phyloP scores from a whole-genome alignment of 2,888 invertebrate genomes.

The Pelosia muscerda region DNA sequence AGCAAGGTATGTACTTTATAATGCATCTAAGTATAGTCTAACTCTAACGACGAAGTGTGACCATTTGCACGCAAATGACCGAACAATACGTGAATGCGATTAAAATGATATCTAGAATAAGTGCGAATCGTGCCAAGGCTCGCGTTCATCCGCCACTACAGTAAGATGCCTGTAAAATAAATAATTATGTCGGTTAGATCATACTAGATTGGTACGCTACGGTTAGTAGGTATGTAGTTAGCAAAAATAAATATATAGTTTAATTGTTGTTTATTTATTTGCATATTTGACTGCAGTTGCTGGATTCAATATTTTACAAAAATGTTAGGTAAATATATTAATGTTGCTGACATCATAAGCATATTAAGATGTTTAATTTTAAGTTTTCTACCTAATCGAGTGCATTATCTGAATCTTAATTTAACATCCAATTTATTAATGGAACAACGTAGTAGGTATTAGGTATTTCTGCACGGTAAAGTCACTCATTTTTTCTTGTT shows the following conservation, averaged over 20 bases:
- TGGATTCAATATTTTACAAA: neutral
- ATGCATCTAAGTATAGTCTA: neutral
- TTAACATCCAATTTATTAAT: neutral
- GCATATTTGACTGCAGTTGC: neutral
- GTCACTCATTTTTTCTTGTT: no score
- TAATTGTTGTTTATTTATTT: neutral
- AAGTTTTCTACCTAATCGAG: no score
- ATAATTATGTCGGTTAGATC: slow-evolving; percentile 17
- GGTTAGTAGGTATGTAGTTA: neutral
- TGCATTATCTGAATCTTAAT: no score
- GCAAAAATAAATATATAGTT: neutral
- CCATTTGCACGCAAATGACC: slow-evolving; percentile 23
- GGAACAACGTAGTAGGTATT: neutral
- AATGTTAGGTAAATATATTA: no score
- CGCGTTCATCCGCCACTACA: slow-evolving; percentile 15
- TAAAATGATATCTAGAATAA: slow-evolving; percentile 47
- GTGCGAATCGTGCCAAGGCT: slow-evolving; percentile 39
- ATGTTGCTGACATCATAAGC: no score
- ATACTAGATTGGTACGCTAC: neutral
- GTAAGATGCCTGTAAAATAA: slow-evolving; percentile 6
- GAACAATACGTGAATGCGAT: slow-evolving; percentile 43
- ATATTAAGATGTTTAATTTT: no score
- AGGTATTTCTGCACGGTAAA: no score
- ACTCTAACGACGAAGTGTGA: neutral
- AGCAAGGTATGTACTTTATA: slow-evolving; percentile 88